Percentiles rank a stretch among this genome's conserved stretches.
Conservation (phyloP, 2,797 vertebrate species). For the Phalloptychus januarius region DNA sequence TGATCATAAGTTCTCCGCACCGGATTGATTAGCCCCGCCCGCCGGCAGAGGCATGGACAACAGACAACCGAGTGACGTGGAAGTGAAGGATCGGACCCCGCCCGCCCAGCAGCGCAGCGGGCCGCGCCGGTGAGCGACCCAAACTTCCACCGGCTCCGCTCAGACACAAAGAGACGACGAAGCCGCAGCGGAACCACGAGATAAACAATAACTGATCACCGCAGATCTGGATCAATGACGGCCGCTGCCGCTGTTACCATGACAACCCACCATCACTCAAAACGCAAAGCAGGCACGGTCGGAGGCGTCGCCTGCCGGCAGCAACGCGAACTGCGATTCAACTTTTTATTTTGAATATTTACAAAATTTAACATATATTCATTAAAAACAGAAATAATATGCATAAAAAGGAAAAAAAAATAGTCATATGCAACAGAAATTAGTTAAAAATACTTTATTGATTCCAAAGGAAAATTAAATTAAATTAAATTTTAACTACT, state of each 20-base stretch:
- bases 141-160: neutral
- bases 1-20: neutral
- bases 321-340: neutral
- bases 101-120: neutral
- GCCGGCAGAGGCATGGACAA: conserved; percentile 17
- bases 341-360: neutral
- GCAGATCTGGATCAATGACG: neutral
- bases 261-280: conserved; percentile 4
- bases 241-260: conserved; percentile 21
- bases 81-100: conserved; percentile 20
- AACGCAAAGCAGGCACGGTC: neutral
- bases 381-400: neutral
- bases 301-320: neutral
- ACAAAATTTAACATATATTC: neutral
- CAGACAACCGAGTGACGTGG: conserved; percentile 55
- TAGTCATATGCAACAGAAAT: too few species aligned
- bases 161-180: conserved; percentile 11
- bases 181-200: neutral
- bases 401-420: too few species aligned
- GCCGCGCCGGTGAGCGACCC: accelerated
- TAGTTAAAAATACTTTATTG: neutral
- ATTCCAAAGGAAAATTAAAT: too few species aligned
- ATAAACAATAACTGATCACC: neutral
- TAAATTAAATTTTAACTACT: neutral
- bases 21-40: conserved; percentile 5